Conservation (phyloP, 2,113 vertebrate genomes). For the Toxotes jaculatrix region DNA sequence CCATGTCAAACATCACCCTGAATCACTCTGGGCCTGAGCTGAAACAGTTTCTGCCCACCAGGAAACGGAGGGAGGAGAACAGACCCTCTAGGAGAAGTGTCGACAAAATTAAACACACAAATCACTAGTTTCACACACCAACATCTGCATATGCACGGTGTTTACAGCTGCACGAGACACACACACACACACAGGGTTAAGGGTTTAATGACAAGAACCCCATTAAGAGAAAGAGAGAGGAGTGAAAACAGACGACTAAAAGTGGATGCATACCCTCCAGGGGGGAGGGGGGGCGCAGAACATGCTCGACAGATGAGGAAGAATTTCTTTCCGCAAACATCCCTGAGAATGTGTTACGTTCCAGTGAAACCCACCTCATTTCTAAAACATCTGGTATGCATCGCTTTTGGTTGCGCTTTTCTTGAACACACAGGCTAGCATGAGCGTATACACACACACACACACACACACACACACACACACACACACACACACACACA, state of each 20-base stretch:
- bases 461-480: constrained; percentile 19
- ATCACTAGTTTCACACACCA: constrained; percentile 10
- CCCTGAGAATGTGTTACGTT: constrained; percentile 81
- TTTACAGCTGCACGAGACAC: constrained; percentile 30
- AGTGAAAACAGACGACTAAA: constrained; percentile 30
- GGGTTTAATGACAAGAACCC: constrained; percentile 29
- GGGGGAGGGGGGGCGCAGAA: constrained; percentile 23
- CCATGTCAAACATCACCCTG: constrained; percentile 45
- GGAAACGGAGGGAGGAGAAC: constrained; percentile 15
- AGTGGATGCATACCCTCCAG: constrained; percentile 28
- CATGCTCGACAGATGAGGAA: constrained; percentile 78
- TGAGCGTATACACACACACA: constrained; percentile 3
- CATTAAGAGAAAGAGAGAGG: not conserved
- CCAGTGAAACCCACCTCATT: constrained; percentile 83
- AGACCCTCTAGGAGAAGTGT: not conserved
- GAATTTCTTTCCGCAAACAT: constrained; percentile 82
- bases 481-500: constrained; percentile 10
- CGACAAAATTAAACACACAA: constrained; percentile 42
- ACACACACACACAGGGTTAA: not conserved
- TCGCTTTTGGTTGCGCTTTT: constrained; percentile 62
- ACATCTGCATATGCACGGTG: not conserved
- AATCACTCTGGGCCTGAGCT: constrained; percentile 39
- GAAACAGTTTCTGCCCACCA: constrained; percentile 29
- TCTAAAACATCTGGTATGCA: constrained; percentile 85
- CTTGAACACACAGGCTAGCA: constrained; percentile 35